phyloP scores from a whole-genome alignment of 2,888 invertebrate species.

The Eristalinus aeneus region DNA sequence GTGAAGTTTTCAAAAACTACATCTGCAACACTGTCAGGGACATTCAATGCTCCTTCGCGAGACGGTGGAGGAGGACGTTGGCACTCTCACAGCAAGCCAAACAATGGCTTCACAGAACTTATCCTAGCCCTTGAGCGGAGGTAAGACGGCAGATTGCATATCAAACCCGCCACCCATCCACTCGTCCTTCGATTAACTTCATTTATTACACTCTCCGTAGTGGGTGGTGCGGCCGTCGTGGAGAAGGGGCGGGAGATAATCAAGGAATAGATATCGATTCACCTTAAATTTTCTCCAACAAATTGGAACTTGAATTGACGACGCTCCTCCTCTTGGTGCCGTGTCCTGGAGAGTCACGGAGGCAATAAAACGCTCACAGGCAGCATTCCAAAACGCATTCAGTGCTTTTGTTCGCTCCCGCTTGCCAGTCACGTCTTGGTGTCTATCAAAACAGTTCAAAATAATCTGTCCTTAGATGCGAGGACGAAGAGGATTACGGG shows the following conservation, averaged over 20 bases:
- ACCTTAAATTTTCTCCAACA: conserved; percentile 42
- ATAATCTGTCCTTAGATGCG: conserved; percentile 30
- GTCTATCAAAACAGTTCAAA: conserved; percentile 67
- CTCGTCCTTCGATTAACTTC: conserved; percentile 54
- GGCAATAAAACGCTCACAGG: conserved; percentile 61
- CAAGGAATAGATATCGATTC: conserved; percentile 60
- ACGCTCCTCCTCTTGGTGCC: neutral
- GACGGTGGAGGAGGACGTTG: neutral
- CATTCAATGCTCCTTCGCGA: conserved; percentile 3
- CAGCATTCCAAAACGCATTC: conserved; percentile 46
- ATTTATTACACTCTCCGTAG: conserved; percentile 46
- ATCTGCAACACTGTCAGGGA: conserved; percentile 50
- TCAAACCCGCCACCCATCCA: neutral
- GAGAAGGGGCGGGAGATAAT: conserved; percentile 46
- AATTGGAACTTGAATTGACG: conserved; percentile 43
- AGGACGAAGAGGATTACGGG: conserved; percentile 22
- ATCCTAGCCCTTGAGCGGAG: conserved; percentile 15
- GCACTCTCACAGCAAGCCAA: conserved; percentile 4
- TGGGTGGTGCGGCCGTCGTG: conserved; percentile 28
- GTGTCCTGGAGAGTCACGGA: conserved; percentile 22
- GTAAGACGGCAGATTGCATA: neutral
- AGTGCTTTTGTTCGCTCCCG: conserved; percentile 29
- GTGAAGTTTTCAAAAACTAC: conserved; percentile 42
- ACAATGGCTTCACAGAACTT: conserved; percentile 58
- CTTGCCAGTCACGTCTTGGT: conserved; percentile 55